Conservation (phyloP, 2,797 vertebrate genomes). For the Scolopax bukidnonensis region DNA sequence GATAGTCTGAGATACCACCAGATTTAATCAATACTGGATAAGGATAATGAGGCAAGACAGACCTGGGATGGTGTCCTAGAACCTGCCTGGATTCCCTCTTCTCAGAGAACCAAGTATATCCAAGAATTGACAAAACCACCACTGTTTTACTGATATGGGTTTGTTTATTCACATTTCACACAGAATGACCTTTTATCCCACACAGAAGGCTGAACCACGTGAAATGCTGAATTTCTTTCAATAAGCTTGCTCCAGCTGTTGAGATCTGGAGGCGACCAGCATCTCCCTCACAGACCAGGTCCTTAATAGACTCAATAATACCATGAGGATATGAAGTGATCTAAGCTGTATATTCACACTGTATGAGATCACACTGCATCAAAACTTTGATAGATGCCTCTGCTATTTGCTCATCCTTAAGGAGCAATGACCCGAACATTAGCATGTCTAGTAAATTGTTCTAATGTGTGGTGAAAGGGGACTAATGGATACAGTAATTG, state of each 20-base stretch:
- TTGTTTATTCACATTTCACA: neutral
- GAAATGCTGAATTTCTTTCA: neutral
- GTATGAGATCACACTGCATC: conserved; percentile 30
- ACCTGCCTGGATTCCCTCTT: neutral
- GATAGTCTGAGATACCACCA: neutral
- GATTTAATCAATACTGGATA: neutral
- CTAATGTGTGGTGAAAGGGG: conserved; percentile 69
- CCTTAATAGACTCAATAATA: neutral
- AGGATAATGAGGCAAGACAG: neutral
- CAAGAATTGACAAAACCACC: neutral
- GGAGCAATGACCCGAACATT: conserved; percentile 55
- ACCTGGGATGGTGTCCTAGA: neutral
- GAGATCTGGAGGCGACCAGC: neutral
- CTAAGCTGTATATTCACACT: neutral
- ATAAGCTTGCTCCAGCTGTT: neutral
- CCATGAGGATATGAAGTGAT: neutral
- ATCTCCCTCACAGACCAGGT: neutral
- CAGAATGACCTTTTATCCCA: neutral
- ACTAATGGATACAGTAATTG: conserved; percentile 74
- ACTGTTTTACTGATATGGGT: neutral
- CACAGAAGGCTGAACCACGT: neutral
- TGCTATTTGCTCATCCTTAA: conserved; percentile 57
- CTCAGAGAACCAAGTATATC: neutral
- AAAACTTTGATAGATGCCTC: conserved; percentile 62
- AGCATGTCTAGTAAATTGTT: conserved; percentile 66